A percentile compares a stretch with the other conserved stretches of the same genome.
These are phyloP conservation scores for Tethya wilhelma DNA, from an alignment of 37 sponge, comb jelly and placozoan species.

Conservation along the genomic window DNA sequence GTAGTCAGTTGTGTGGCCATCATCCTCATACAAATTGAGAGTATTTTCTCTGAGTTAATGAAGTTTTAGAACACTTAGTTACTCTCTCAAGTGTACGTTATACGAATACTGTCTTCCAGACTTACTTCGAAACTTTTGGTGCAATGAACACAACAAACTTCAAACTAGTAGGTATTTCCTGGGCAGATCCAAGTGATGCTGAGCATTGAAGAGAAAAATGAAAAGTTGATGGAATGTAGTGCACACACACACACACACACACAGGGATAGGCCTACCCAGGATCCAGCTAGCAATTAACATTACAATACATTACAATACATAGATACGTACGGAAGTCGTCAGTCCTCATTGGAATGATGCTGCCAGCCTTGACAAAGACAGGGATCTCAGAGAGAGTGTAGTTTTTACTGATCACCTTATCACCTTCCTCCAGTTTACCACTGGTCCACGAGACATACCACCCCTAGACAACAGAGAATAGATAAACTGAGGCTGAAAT, in stretches of 20 bases:
- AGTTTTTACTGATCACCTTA: conserved; percentile 7
- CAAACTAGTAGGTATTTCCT: conserved; percentile 42
- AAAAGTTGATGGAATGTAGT: no score
- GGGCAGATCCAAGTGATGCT: conserved; percentile 58
- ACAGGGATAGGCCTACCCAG: not conserved
- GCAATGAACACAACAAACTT: conserved; percentile 55
- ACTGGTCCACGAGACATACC: conserved; percentile 52
- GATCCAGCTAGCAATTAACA: not conserved
- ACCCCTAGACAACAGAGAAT: conserved; percentile 36
- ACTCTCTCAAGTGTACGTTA: not conserved
- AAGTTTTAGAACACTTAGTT: not conserved
- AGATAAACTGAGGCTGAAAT: no score
- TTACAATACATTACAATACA: no score
- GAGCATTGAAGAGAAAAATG: no score
- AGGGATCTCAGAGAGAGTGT: conserved; percentile 65
- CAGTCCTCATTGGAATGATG: conserved; percentile 65
- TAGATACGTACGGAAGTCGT: no score
- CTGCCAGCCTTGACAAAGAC: conserved; percentile 58
- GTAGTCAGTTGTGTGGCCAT: conserved; percentile 60
- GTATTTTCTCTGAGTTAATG: conserved; percentile 20
- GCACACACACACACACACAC: not conserved
- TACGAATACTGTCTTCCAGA: not conserved
- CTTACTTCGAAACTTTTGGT: conserved; percentile 28
- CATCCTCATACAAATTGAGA: conserved; percentile 66
- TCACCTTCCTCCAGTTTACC: conserved; percentile 43